A percentile compares a stretch with the other conserved stretches of the same genome.
Conservation (phyloP, 2,797 vertebrate species). For the Silurus lanzhouensis region DNA sequence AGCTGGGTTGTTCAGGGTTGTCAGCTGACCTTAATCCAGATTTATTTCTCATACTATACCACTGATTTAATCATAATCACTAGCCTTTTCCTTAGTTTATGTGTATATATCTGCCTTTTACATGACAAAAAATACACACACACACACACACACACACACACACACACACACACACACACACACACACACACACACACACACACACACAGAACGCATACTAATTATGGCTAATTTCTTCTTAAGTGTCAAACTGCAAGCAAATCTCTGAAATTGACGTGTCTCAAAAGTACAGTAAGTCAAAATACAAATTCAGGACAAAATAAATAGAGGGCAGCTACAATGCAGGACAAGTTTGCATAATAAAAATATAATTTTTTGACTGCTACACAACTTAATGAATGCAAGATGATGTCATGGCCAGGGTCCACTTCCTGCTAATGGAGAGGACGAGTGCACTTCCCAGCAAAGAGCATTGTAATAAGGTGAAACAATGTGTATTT, state of each 20-base stretch:
- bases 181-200: no score
- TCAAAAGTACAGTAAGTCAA: background rate
- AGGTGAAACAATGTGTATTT: constrained; percentile 21
- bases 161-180: no score
- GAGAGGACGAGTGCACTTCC: constrained; percentile 37
- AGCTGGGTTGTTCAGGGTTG: background rate
- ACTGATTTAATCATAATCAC: background rate
- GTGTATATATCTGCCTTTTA: background rate
- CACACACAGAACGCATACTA: background rate
- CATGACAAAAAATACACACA: no score
- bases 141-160: no score
- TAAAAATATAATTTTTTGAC: no score
- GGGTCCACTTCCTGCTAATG: constrained; percentile 32
- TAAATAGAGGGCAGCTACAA: constrained; percentile 37
- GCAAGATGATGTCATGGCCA: constrained; percentile 38
- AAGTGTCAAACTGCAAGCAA: background rate
- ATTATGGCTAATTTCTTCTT: background rate
- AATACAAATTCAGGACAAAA: constrained; percentile 41
- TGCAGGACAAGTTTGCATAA: constrained; percentile 50
- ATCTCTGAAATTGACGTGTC: background rate
- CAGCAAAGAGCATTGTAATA: constrained; percentile 22
- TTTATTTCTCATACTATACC: background rate
- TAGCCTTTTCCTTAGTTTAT: background rate
- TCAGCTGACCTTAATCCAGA: background rate
- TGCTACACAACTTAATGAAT: no score